Percentiles rank a stretch among this genome's conserved stretches.
Conservation (phyloP, 2,113 vertebrate species). For the Osmerus eperlanus region DNA sequence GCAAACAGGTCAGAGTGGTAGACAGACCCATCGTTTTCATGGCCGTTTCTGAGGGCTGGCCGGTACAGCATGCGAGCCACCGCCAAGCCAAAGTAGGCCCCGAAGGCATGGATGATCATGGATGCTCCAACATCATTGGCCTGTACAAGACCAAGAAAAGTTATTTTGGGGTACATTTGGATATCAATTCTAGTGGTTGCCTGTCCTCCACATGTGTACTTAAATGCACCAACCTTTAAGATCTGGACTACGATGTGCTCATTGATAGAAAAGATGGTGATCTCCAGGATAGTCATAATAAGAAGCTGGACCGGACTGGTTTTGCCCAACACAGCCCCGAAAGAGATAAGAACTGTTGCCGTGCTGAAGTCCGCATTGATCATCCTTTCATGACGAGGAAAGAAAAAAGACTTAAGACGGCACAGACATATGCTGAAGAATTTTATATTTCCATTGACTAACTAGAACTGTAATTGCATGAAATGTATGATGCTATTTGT, state of each 20-base stretch:
- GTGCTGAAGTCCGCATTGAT: constrained; percentile 97
- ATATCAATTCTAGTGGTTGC: background rate
- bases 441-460: no score
- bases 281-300: constrained; percentile 90
- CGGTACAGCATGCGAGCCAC: constrained; percentile 81
- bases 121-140: constrained; percentile 89
- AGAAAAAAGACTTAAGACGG: constrained; percentile 1
- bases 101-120: constrained; percentile 93
- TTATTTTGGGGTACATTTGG: background rate
- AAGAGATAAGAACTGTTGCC: constrained; percentile 91
- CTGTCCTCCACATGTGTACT: background rate
- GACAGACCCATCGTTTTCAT: constrained; percentile 84
- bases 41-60: constrained; percentile 71
- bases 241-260: constrained; percentile 75
- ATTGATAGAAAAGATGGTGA: constrained; percentile 82
- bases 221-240: constrained; percentile 65
- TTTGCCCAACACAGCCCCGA: constrained; percentile 92
- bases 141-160: constrained; percentile 56
- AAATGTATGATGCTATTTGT: no score
- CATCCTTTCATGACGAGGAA: constrained; percentile 71
- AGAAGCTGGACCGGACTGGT: constrained; percentile 92
- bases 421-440: background rate
- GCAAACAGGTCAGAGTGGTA: constrained; percentile 93
- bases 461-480: no score
- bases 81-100: constrained; percentile 93